Conservation (phyloP, 2,113 vertebrate genomes). For the Coturnix japonica region DNA sequence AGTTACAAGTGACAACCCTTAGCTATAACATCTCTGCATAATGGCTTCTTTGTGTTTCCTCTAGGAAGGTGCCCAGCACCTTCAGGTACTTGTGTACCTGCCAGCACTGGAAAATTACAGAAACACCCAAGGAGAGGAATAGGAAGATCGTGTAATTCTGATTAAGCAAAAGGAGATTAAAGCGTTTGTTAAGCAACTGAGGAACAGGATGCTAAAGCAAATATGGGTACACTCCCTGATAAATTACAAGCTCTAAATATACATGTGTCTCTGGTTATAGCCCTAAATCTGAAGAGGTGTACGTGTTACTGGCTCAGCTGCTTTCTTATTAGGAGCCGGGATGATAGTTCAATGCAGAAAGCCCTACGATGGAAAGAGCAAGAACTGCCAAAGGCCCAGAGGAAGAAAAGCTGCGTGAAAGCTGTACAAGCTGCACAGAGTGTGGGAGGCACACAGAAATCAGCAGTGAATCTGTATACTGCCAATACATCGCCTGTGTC, state of each 20-base stretch:
- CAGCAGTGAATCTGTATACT: neutral
- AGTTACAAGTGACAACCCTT: neutral
- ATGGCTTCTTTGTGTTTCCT: neutral
- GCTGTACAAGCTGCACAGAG: rapidly evolving
- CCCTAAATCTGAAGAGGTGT: neutral
- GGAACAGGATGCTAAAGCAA: neutral
- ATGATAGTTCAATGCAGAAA: neutral
- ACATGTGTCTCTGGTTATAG: rapidly evolving
- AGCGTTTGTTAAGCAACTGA: neutral
- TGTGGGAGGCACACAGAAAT: neutral
- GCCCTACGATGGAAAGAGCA: neutral
- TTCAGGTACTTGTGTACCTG: neutral
- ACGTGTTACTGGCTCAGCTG: neutral
- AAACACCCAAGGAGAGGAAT: neutral
- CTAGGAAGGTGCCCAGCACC: neutral
- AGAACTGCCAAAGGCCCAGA: neutral
- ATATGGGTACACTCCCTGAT: neutral
- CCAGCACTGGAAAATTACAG: neutral
- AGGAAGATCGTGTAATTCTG: neutral
- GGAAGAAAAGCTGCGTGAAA: neutral
- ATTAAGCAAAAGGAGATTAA: neutral
- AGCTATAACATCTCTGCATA: neutral
- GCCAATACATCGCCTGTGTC: rapidly evolving
- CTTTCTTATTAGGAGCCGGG: neutral
- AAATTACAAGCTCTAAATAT: neutral